phyloP scores from a whole-genome alignment of 2,113 vertebrate genomes.

The Empidonax traillii region DNA sequence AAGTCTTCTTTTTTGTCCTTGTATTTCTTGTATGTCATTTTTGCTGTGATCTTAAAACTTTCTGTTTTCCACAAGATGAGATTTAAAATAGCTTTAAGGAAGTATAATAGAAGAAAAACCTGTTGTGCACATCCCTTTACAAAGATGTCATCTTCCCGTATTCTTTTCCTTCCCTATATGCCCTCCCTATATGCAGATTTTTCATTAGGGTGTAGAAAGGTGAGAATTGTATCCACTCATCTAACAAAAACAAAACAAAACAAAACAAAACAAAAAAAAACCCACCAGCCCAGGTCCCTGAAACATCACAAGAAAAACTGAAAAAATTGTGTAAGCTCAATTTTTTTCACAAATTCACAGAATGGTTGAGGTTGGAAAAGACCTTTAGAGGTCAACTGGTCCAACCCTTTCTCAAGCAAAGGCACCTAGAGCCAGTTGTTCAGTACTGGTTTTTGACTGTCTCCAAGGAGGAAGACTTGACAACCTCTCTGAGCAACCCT shows the following conservation, averaged over 20 bases:
- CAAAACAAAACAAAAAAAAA: neutral
- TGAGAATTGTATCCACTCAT: neutral
- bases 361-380: neutral
- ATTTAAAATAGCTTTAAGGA: neutral
- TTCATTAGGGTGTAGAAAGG: neutral
- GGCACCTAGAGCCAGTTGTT: rapidly evolving
- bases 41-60: neutral
- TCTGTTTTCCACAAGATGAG: neutral
- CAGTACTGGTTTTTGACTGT: neutral
- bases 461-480: neutral
- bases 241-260: neutral
- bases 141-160: neutral
- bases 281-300: neutral
- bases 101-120: neutral
- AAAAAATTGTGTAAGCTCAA: neutral
- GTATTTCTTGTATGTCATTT: neutral
- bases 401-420: neutral
- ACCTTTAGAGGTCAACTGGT: neutral
- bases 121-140: neutral
- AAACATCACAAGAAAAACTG: neutral
- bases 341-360: neutral
- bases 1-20: neutral
- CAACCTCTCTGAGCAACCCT: neutral
- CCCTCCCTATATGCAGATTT: neutral
- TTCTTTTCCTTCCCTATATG: neutral